Percentiles rank a stretch among this genome's conserved stretches.
These are phyloP conservation scores for Ptiloglossa arizonensis DNA, from an alignment of 1,140 invertebrate genomes.

Conservation along the genomic window DNA sequence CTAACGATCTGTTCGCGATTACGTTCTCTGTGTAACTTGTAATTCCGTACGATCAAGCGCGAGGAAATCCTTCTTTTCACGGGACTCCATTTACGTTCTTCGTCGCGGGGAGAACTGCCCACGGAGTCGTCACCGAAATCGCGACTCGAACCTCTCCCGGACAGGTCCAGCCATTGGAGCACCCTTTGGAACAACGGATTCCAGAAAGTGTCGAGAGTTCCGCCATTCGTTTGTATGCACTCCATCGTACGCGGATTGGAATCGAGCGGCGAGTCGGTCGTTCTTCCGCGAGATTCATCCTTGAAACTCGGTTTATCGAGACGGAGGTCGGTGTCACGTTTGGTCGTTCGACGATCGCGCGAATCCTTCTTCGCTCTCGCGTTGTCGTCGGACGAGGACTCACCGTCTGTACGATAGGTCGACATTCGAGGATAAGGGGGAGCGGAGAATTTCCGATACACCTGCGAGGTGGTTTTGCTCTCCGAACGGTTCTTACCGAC, in stretches of 20 bases:
- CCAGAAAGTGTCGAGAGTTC: slow-evolving; percentile 49
- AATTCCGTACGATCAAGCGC: slow-evolving; percentile 45
- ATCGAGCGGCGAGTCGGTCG: background rate
- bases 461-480: slow-evolving; percentile 32
- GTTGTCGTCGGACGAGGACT: slow-evolving; percentile 46
- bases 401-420: slow-evolving; percentile 6
- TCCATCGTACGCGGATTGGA: background rate
- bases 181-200: slow-evolving; percentile 80
- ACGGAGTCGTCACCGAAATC: slow-evolving; percentile 29
- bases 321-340: background rate
- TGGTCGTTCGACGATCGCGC: background rate
- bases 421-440: slow-evolving; percentile 53
- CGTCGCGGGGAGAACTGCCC: background rate
- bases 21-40: slow-evolving; percentile 52
- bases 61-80: slow-evolving; percentile 19
- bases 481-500: slow-evolving; percentile 60
- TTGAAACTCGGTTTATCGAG: background rate
- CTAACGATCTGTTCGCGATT: slow-evolving; percentile 13
- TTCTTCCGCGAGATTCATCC: background rate
- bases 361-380: slow-evolving; percentile 31
- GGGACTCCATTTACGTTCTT: slow-evolving; percentile 34
- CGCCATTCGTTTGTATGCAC: background rate
- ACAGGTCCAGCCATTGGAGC: slow-evolving; percentile 81
- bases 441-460: slow-evolving; percentile 68
- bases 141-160: slow-evolving; percentile 66